Percentiles rank a stretch among this genome's conserved stretches.
These are phyloP conservation scores for Trichonephila clavata DNA, from an alignment of 1,140 invertebrate species.

Conservation along the genomic window DNA sequence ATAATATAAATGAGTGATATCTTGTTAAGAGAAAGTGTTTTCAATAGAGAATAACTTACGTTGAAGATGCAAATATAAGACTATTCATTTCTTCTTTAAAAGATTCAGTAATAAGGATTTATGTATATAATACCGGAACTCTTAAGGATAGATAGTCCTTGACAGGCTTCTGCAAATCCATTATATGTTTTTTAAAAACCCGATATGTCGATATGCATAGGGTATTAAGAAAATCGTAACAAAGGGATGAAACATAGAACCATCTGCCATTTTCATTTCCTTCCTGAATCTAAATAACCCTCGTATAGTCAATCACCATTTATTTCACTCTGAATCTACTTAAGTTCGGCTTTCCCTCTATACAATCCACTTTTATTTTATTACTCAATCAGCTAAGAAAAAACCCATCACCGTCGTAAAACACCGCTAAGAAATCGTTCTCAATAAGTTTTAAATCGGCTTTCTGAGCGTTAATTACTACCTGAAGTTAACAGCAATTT, in stretches of 20 bases:
- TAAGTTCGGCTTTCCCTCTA: neutral
- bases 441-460: constrained; percentile 64
- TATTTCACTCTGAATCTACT: constrained; percentile 12
- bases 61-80: too few species aligned
- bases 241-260: constrained; percentile 8
- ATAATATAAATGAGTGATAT: too few species aligned
- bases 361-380: neutral
- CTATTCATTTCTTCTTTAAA: too few species aligned
- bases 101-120: too few species aligned
- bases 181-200: too few species aligned
- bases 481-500: constrained; percentile 54
- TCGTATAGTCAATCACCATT: constrained; percentile 7
- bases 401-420: neutral
- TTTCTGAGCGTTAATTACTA: constrained; percentile 58
- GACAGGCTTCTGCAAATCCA: too few species aligned
- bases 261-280: constrained; percentile 26
- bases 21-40: too few species aligned
- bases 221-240: neutral
- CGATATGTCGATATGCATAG: neutral
- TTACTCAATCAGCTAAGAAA: neutral
- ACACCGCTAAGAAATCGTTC: constrained; percentile 53
- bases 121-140: too few species aligned
- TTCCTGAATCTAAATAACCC: constrained; percentile 14
- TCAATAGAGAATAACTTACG: too few species aligned
- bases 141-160: too few species aligned